These are phyloP conservation scores for Tetragonula carbonaria DNA, from an alignment of 2,888 invertebrate species.

Conservation along the genomic window DNA sequence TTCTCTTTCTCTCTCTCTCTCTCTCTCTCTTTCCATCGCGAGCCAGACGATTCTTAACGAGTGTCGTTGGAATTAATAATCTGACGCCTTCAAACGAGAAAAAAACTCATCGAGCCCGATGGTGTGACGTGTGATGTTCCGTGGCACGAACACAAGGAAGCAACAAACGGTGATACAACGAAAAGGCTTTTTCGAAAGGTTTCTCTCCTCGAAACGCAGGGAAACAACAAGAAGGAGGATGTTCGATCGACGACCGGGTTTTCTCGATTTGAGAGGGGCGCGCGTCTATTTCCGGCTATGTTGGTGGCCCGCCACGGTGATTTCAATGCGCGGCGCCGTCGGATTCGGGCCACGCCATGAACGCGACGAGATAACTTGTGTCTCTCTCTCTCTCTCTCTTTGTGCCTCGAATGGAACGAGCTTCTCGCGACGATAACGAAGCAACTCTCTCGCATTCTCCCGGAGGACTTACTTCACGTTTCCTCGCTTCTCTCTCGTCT, in stretches of 20 bases:
- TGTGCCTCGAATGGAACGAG: neutral
- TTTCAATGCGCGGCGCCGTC: constrained; percentile 80
- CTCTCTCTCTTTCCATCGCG: neutral
- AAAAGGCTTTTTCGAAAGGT: neutral
- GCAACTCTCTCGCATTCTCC: neutral
- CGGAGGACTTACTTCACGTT: neutral
- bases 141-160: neutral
- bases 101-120: constrained; percentile 23
- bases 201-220: constrained; percentile 28
- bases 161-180: neutral
- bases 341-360: constrained; percentile 65
- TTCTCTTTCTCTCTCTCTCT: neutral
- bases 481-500: neutral
- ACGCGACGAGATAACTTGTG: constrained; percentile 63
- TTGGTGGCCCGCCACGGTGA: constrained; percentile 72
- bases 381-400: no score
- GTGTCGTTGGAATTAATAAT: constrained; percentile 18
- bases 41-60: neutral
- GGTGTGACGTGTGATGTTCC: neutral
- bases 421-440: constrained; percentile 41
- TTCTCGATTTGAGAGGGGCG: constrained; percentile 7
- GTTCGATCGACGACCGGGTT: constrained; percentile 1
- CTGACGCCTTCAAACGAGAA: constrained; percentile 23
- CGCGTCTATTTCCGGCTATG: constrained; percentile 48
- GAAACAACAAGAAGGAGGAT: neutral